Evolutionary conservation across 2,888 invertebrate genomes (phyloP), one percentile per base, ranked within the genome.

Genomic region (Tipula unca): DNA sequence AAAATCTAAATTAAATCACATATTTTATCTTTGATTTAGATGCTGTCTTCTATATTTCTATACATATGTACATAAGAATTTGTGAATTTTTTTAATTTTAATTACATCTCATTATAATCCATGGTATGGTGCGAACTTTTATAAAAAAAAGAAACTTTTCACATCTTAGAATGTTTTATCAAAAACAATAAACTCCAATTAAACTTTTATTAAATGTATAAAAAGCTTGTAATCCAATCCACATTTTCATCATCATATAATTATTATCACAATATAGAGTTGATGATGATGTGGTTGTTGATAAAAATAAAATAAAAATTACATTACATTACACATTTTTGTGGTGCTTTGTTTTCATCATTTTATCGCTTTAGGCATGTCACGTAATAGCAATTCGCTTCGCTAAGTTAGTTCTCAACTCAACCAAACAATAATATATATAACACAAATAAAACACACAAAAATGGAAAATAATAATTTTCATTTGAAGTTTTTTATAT

Each of bases 281-380:
- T 69, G 69, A 69, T 25, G 69, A 69, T 20, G 69, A 25, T 69
- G 69, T 25, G 5, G 69, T 25, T 69, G 69, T 69, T 69, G 69
- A 69, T 69, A 69, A 13, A 39, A 14, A 48, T 14, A 17, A 69
- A 69, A 13, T 25, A 69, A 69, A 20, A 69, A 32, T 14, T 83
- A 83, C 32, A 83, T 83, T 32, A 83, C 32, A n/a, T 83, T 83
- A 29, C 29, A 83, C 83, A 83, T 32, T 83, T 83, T 32, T 29
- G 83, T 83, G n/a, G 13, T 29, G 29, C 48, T 48, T 83, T 83
- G 32, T 83, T 83, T 83, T 83, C 35, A 83, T 83, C 35, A 35
- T 35, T 83, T 83, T 83, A 83, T 83, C 83, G 83, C 83, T 35
- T 83, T 32, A 83, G 83, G 83, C 83, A 83, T 83, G 83, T 83